Evolutionary conservation across 2,888 invertebrate genomes (phyloP).

Genomic region (Didymodactylos carnosus): DNA sequence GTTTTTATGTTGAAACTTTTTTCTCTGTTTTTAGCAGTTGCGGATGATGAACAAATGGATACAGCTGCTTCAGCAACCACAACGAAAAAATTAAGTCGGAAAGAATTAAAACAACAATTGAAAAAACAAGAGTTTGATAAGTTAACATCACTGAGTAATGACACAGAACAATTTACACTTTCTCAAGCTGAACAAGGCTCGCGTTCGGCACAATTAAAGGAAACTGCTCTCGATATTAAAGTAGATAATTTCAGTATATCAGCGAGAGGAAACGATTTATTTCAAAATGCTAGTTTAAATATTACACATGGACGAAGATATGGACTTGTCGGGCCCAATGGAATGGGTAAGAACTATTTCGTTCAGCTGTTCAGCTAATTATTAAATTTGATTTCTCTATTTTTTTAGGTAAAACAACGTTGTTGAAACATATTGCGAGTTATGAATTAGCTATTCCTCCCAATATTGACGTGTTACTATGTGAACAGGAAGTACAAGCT

Average conservation of each 20-base stretch:
- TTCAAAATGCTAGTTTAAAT: conserved; percentile 75
- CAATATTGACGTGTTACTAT: conserved; percentile 80
- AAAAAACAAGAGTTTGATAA: not conserved
- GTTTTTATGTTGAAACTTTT: too few species aligned
- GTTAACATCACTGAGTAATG: conserved; percentile 13
- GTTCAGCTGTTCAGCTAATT: too few species aligned
- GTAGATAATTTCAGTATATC: conserved; percentile 84
- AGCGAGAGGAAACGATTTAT: conserved; percentile 86
- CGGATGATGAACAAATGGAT: not conserved
- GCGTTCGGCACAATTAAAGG: not conserved
- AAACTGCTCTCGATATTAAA: conserved; percentile 20
- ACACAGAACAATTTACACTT: conserved; percentile 67
- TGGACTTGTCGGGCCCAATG: conserved; percentile 93
- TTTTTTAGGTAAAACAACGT: conserved; percentile 95
- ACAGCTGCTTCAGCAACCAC: not conserved
- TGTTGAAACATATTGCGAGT: conserved; percentile 72
- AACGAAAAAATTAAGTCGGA: not conserved
- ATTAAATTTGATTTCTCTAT: too few species aligned
- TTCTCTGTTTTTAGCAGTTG: too few species aligned
- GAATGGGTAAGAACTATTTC: too few species aligned
- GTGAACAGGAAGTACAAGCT: conserved; percentile 88
- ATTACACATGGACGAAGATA: conserved; percentile 83
- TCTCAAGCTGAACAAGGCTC: conserved; percentile 39
- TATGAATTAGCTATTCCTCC: conserved; percentile 79
- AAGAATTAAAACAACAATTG: not conserved